These are phyloP conservation scores for Bombus sylvicola DNA, from an alignment of 1,140 invertebrate genomes.

Conservation along the genomic window DNA sequence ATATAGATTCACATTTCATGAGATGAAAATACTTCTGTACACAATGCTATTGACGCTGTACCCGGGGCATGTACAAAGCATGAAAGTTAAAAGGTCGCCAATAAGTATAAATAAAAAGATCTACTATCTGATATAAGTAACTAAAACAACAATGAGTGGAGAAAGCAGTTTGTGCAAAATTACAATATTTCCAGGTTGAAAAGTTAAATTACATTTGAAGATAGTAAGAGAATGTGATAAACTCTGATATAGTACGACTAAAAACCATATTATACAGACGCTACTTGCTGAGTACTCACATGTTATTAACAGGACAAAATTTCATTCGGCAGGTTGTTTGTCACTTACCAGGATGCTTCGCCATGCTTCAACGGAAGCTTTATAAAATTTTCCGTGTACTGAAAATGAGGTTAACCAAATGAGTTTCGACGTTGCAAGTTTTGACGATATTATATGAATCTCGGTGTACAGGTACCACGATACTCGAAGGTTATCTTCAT, in stretches of 20 bases:
- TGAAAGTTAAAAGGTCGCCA: not conserved
- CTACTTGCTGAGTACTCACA: not conserved
- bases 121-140: not conserved
- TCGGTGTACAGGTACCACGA: not conserved
- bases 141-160: not conserved
- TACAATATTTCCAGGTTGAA: not conserved
- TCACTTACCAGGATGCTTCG: not conserved
- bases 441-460: not conserved
- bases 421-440: not conserved
- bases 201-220: not conserved
- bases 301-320: not conserved
- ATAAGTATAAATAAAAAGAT: too few species aligned
- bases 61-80: too few species aligned
- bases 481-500: not conserved
- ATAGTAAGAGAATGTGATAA: not conserved
- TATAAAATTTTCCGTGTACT: not conserved
- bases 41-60: too few species aligned
- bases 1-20: too few species aligned
- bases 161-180: not conserved
- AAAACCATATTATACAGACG: not conserved
- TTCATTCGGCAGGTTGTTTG: not conserved
- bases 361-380: not conserved
- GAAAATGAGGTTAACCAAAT: not conserved
- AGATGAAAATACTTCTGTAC: too few species aligned
- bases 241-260: not conserved